phyloP scores from a whole-genome alignment of 35 echinoderm and acorn worm genomes.

The Hemicentrotus pulcherrimus region DNA sequence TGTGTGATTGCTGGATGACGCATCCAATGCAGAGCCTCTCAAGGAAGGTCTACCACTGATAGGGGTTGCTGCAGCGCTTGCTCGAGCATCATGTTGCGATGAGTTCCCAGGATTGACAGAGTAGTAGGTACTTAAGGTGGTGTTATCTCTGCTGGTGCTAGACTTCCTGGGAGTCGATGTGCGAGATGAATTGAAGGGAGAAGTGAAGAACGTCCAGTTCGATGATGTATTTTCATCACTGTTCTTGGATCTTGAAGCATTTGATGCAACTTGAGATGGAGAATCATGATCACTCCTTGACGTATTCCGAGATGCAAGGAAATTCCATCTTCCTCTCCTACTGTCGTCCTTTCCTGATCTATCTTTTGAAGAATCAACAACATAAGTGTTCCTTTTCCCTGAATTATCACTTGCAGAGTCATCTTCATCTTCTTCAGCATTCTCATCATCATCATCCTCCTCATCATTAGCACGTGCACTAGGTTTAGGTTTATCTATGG shows the following conservation, averaged over 20 bases:
- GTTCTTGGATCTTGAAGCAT: not conserved
- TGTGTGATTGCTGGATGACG: not conserved
- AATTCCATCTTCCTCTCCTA: not conserved
- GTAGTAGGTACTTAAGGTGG: not conserved
- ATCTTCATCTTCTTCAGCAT: constrained; percentile 37
- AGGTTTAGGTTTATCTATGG: not conserved
- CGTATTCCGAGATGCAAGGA: not conserved
- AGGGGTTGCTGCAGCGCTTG: constrained; percentile 28
- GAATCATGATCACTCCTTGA: not conserved
- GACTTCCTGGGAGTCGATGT: constrained; percentile 31
- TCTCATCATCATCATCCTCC: not conserved
- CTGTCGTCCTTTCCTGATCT: not conserved
- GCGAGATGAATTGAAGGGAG: constrained; percentile 27
- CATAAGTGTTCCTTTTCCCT: not conserved
- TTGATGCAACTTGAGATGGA: not conserved
- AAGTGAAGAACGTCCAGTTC: constrained; percentile 24
- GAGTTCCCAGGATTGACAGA: constrained; percentile 30
- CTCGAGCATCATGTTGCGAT: not conserved
- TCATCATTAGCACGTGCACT: not conserved
- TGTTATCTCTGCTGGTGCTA: not conserved
- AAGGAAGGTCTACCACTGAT: not conserved
- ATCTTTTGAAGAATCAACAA: not conserved
- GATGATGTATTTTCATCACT: not conserved
- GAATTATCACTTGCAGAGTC: constrained; percentile 10
- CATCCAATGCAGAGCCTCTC: not conserved